Base-by-base conservation (phyloP, 2,113 vertebrate species). In the Amphiprion percula region DNA sequence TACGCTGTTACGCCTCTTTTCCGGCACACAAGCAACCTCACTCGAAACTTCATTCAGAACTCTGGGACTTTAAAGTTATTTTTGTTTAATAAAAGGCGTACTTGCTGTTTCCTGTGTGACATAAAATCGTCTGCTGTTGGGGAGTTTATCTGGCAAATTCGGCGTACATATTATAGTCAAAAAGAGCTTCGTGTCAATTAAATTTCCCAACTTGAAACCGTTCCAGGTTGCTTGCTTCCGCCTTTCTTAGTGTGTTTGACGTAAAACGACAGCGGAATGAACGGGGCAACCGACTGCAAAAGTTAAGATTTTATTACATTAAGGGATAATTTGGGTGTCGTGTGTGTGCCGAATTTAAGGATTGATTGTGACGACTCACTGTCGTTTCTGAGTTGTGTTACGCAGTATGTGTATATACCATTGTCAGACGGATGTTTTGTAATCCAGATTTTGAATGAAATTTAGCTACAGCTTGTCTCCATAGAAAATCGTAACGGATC, bases 21-120 rank as follows among this genome's bases (percentile, higher is more conserved):
- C 56, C 52, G 0, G 12, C 39, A 58, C n/a, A 15, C 39, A 58
- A 14, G 15, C 50, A 8, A 47, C 54, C 2, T 1, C 4, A 10
- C 33, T 68, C 87, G 78, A 66, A 89, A 83, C 62, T 79, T 44
- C 66, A 67, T 54, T 52, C 16, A 49, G 41, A 72, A 69, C 46
- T 52, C 6, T 4, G 4, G 8, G 41, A 58, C 1, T 80, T 67
- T 54, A 7, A 46, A 19, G 1, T 23, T 0, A 0, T 23, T 46
- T 21, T 19, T 10, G 17, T 15, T 74, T 28, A 6, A 52, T 61
- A 2, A 39, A 39, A 2, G 6, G 17, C 8, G 8, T 1, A 19
- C n/a, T 6, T 0, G 1, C 11, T 8, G 55, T 49, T 7, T 52
- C 15, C 0, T 6, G 7, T 2, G 33, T 44, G 14, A 33, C 7